Base-by-base conservation (phyloP, 2,888 invertebrate genomes). In the Anticlea derivata region DNA sequence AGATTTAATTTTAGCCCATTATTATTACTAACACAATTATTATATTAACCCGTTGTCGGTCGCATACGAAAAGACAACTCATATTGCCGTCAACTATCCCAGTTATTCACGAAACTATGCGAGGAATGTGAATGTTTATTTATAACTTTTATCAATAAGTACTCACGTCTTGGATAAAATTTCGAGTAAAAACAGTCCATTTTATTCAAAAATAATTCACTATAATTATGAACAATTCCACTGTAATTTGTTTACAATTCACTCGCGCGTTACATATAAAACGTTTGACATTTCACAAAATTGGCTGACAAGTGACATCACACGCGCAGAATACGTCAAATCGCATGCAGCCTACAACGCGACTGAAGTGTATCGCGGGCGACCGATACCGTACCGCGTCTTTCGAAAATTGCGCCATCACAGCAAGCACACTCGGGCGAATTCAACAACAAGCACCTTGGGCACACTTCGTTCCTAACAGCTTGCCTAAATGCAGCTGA, bases 321-420 rank as follows among this genome's bases (percentile, higher is more conserved):
- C 87, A 77, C 75, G 78, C 90, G 83, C 88, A 79, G 80, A 89
- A 90, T 89, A 91, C 91, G 91, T 91, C 91, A 91, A 91, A 91
- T 90, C 90, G 86, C 88, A 84, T 86, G 86, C 86, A 87, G 86
- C 87, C 87, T 88, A 86, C 73, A 88, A 90, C 91, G 89, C 91
- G 91, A 91, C 91, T 92, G 92, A 91, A 91, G 88, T 91, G 83
- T 89, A 91, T 85, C 83, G 83, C 88, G 85, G 83, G 84, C 91
- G 89, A 86, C 84, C 90, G 83, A 87, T 85, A 86, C 89, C 87
- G 86, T 82, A 90, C 90, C 91, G 90, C 91, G 91, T 90, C 91
- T 90, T 90, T 90, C 91, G 92, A 91, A 91, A 92, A 92, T 92
- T 91, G 91, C 91, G 90, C 90, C 91, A 91, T 90, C 87, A 78